Evolutionary conservation across 2,797 vertebrate genomes (phyloP).

Genomic region (Neosalanx taihuensis): DNA sequence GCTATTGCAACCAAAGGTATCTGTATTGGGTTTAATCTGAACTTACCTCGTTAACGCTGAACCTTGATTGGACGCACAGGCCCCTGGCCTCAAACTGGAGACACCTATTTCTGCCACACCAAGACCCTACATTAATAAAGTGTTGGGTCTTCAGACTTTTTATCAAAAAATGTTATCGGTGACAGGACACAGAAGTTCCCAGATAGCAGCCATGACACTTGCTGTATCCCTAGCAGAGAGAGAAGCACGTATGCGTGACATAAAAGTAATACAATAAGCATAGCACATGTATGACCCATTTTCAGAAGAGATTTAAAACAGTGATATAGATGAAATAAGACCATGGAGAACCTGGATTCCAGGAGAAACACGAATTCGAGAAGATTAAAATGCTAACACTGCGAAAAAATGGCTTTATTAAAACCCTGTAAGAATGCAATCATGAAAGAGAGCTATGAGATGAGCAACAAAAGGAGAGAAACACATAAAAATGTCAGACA

Average conservation of each 20-base stretch:
- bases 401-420: not conserved
- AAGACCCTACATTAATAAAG: too few relatives aligned
- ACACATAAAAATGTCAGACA: not conserved
- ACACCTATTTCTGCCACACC: too few relatives aligned
- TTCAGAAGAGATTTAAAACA: not conserved
- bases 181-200: not conserved
- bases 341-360: not conserved
- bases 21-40: not conserved
- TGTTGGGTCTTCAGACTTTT: too few relatives aligned
- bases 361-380: not conserved
- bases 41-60: too few relatives aligned
- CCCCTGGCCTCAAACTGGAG: too few relatives aligned
- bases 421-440: not conserved
- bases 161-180: not conserved
- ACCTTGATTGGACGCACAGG: too few relatives aligned
- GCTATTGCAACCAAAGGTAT: too few relatives aligned
- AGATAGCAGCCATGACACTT: not conserved
- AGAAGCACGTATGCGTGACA: not conserved
- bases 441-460: not conserved
- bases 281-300: not conserved
- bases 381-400: not conserved
- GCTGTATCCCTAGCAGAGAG: not conserved
- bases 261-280: not conserved
- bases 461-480: too few relatives aligned
- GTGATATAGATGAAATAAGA: too few relatives aligned